phyloP scores from a whole-genome alignment of 2,113 vertebrate species.

The Prionailurus bengalensis region DNA sequence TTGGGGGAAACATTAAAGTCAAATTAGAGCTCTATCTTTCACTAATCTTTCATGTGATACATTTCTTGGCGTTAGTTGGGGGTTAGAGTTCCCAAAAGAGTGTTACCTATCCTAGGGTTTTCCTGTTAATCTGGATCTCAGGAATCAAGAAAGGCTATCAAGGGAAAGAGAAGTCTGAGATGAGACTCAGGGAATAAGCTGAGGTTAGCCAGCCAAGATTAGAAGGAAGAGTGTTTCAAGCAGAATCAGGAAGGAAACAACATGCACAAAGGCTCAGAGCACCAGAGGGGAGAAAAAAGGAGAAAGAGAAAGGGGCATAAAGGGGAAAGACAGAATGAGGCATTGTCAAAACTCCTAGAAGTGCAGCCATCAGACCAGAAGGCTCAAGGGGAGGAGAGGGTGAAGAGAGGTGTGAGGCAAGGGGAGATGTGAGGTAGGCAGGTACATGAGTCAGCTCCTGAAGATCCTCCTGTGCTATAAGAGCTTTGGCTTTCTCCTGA shows the following conservation, averaged over 20 bases:
- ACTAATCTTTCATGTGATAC: not conserved
- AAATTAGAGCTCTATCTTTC: not conserved
- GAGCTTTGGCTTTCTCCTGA: not conserved
- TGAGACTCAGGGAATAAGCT: not conserved
- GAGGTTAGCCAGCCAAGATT: not conserved
- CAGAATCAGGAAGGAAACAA: not conserved
- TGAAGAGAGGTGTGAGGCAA: not conserved
- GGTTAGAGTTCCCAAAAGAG: not conserved
- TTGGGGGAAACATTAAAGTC: not conserved
- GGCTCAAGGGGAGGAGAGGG: not conserved
- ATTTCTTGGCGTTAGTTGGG: not conserved
- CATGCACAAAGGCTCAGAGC: not conserved
- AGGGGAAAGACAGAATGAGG: not conserved
- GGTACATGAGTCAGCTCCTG: not conserved
- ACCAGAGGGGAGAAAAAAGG: not conserved
- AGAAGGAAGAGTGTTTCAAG: not conserved
- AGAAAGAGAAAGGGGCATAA: not conserved
- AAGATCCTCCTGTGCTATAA: fast-evolving
- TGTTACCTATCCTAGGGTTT: not conserved
- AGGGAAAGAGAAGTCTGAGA: not conserved
- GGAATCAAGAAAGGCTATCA: not conserved
- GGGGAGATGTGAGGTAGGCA: fast-evolving
- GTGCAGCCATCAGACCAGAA: not conserved
- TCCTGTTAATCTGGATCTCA: not conserved
- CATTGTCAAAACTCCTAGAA: not conserved